Conservation (phyloP, 2,888 invertebrate species). For the Magallana nippona region DNA sequence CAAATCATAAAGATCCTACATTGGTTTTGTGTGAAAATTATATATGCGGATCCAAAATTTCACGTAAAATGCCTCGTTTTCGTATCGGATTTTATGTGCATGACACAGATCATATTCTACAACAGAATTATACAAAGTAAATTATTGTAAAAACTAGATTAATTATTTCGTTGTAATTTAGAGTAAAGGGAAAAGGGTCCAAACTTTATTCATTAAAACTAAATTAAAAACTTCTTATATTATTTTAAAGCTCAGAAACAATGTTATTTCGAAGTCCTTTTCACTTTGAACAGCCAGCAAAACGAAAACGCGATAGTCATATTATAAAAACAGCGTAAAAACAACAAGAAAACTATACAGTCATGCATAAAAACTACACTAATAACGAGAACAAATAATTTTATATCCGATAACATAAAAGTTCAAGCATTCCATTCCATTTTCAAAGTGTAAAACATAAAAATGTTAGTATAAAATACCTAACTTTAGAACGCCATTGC, state of each 20-base stretch:
- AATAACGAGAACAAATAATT: slow-evolving; percentile 30
- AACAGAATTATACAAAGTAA: slow-evolving; percentile 24
- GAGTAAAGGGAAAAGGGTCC: background rate
- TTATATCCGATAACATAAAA: background rate
- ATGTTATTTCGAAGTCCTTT: slow-evolving; percentile 29
- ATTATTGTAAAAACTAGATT: slow-evolving; percentile 1
- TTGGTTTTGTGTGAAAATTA: too few relatives aligned
- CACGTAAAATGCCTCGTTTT: slow-evolving; percentile 20
- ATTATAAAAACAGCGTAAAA: slow-evolving; percentile 20
- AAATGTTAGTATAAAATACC: slow-evolving; percentile 26
- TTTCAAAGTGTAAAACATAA: slow-evolving; percentile 19
- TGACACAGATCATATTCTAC: slow-evolving; percentile 20
- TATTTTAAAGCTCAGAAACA: background rate
- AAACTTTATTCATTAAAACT: background rate
- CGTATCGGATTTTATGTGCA: slow-evolving; percentile 12
- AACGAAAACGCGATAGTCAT: slow-evolving; percentile 35
- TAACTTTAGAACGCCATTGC: slow-evolving; percentile 32
- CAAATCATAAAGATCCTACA: too few relatives aligned
- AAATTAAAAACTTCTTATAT: slow-evolving; percentile 16
- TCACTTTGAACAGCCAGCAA: slow-evolving; percentile 26
- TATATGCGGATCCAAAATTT: slow-evolving; percentile 24
- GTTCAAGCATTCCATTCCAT: background rate
- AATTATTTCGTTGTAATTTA: background rate
- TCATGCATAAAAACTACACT: background rate
- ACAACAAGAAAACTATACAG: slow-evolving; percentile 1